Conservation (phyloP, 2,888 invertebrate genomes). For the Apoderus coryli region DNA sequence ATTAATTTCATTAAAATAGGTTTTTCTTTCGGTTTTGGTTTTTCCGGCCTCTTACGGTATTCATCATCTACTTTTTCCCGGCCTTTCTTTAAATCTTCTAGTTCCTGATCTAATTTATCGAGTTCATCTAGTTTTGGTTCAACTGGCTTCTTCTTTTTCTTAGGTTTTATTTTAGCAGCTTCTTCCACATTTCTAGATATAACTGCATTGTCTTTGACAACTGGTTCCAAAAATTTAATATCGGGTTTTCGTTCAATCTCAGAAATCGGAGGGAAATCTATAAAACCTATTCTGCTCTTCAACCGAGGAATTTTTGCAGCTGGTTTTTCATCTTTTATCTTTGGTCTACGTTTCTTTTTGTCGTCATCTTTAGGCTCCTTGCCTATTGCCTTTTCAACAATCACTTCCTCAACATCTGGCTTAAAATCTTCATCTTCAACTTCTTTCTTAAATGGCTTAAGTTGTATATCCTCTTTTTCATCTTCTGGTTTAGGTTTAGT, state of each 20-base stretch:
- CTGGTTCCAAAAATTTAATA: slow-evolving; percentile 31
- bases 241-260: slow-evolving; percentile 20
- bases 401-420: slow-evolving; percentile 28
- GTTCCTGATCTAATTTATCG: slow-evolving; percentile 19
- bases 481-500: slow-evolving; percentile 21
- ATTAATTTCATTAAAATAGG: slow-evolving; percentile 21
- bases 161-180: slow-evolving; percentile 19
- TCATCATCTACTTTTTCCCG: slow-evolving; percentile 17
- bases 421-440: slow-evolving; percentile 16
- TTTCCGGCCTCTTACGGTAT: slow-evolving; percentile 26
- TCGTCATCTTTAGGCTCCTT: slow-evolving; percentile 22
- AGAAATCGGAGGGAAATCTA: slow-evolving; percentile 29
- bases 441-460: slow-evolving; percentile 27
- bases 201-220: slow-evolving; percentile 46
- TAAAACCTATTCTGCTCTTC: slow-evolving; percentile 27
- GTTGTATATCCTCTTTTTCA: slow-evolving; percentile 25
- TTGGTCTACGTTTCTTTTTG: slow-evolving; percentile 14
- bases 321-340: slow-evolving; percentile 16
- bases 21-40: slow-evolving; percentile 19
- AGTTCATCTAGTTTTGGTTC: slow-evolving; percentile 15
- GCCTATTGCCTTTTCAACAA: slow-evolving; percentile 20
- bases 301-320: slow-evolving; percentile 23
- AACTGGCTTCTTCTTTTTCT: slow-evolving; percentile 22
- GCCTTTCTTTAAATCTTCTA: slow-evolving; percentile 20
- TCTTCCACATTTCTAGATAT: slow-evolving; percentile 36